Evolutionary conservation across 2,113 vertebrate species (phyloP).

Genomic region (Xiphophorus hellerii): DNA sequence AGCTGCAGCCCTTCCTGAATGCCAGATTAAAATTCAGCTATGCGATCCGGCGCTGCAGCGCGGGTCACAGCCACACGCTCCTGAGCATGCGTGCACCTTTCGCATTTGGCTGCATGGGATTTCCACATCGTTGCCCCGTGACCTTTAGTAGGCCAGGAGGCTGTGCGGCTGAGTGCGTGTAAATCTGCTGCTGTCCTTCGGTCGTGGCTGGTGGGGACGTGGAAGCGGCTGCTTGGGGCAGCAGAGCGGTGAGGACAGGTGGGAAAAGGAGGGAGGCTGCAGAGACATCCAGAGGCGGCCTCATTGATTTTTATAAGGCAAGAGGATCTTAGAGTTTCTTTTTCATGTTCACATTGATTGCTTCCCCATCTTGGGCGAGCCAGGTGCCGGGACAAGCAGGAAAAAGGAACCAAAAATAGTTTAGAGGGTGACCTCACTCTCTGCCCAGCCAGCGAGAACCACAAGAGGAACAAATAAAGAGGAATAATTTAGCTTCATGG

Average conservation of each 20-base stretch:
- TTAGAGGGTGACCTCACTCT: conserved; percentile 35
- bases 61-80: conserved; percentile 6
- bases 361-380: conserved; percentile 34
- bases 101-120: conserved; percentile 57
- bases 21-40: conserved; percentile 11
- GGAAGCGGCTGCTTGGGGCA: conserved; percentile 6
- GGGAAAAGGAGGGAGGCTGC: conserved; percentile 7
- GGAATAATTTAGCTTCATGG: conserved; percentile 16
- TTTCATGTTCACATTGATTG: conserved; percentile 53
- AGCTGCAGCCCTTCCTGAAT: not conserved
- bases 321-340: conserved; percentile 47
- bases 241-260: conserved; percentile 40
- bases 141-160: conserved; percentile 51
- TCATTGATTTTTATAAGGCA: conserved; percentile 50
- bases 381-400: conserved; percentile 35
- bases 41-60: conserved; percentile 10
- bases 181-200: conserved; percentile 69
- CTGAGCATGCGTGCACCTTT: conserved; percentile 21
- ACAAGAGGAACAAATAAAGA: conserved; percentile 34
- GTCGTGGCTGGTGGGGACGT: conserved; percentile 61
- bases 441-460: conserved; percentile 12
- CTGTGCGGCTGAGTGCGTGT: conserved; percentile 69
- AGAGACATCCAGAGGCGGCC: conserved; percentile 29
- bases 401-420: conserved; percentile 47
- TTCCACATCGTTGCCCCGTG: conserved; percentile 68